Evolutionary conservation across 64 coral and sea anemone genomes (phyloP).

Genomic region (Astreopora myriophthalma): DNA sequence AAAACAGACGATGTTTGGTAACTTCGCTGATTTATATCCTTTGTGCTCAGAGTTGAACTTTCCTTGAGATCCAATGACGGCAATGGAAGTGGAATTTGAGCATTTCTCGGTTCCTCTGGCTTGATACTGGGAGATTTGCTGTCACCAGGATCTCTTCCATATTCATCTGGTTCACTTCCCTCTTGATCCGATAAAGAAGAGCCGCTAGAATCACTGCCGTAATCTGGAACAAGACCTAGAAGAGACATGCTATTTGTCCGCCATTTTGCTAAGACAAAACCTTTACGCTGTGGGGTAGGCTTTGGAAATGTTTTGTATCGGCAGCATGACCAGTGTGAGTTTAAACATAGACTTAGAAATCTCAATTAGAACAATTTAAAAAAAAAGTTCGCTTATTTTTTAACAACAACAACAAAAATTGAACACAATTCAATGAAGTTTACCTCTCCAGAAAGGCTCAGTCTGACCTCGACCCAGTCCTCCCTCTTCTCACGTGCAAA

Average conservation of each 20-base stretch:
- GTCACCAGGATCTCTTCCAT: not conserved
- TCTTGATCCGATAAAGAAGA: conserved; percentile 57
- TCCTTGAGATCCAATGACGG: conserved; percentile 1
- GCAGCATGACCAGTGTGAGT: not conserved
- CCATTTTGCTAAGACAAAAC: not conserved
- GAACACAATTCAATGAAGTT: not conserved
- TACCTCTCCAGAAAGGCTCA: not conserved
- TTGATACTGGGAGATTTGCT: not conserved
- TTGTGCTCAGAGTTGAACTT: conserved; percentile 5
- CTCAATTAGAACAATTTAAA: not conserved
- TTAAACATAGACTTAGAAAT: not conserved
- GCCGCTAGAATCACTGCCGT: conserved; percentile 40
- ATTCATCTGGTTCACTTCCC: not conserved
- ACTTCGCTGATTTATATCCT: conserved; percentile 64
- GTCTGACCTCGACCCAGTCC: not conserved
- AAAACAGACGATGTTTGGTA: conserved; percentile 75
- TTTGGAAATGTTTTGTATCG: not conserved
- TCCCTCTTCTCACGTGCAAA: not conserved
- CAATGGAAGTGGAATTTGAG: conserved; percentile 47
- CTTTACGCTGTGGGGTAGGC: not conserved
- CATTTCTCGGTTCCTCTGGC: not conserved
- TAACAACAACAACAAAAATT: not conserved
- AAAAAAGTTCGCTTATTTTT: no score
- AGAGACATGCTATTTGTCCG: conserved; percentile 53
- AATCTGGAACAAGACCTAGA: conserved; percentile 57